Percentiles rank a stretch among this genome's conserved stretches.
Evolutionary conservation across 2,113 vertebrate genomes (phyloP).

Genomic region (Dunckerocampus dactyliophorus): DNA sequence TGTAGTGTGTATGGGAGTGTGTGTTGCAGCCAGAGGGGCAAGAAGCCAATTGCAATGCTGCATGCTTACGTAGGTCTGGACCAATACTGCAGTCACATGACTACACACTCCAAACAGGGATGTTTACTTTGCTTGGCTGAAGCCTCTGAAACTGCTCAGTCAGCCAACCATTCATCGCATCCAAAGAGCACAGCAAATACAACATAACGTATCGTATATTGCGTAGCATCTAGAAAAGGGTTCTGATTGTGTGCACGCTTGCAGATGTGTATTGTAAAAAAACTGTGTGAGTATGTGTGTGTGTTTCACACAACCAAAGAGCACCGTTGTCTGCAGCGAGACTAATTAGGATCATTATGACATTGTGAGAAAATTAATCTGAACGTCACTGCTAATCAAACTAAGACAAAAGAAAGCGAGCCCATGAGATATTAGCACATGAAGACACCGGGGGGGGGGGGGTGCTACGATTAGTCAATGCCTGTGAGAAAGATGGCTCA

Average conservation of each 20-base stretch:
- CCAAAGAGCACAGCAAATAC: conserved; percentile 31
- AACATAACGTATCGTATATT: conserved; percentile 20
- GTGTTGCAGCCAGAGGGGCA: conserved; percentile 38
- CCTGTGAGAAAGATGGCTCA: conserved; percentile 1
- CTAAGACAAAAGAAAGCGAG: conserved; percentile 2
- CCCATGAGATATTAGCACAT: conserved; percentile 13
- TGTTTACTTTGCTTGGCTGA: conserved; percentile 37
- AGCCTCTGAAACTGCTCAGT: conserved; percentile 45
- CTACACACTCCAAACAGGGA: conserved; percentile 33
- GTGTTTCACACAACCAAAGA: conserved; percentile 3
- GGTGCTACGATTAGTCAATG: conserved; percentile 11
- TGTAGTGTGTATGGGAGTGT: conserved; percentile 4
- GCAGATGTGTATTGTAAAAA: not conserved
- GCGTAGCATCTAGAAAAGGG: conserved; percentile 3
- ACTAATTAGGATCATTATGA: not conserved
- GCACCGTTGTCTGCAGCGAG: not conserved
- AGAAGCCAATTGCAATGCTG: conserved; percentile 50
- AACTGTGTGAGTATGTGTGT: not conserved
- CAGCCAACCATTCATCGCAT: conserved; percentile 30
- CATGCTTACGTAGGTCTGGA: conserved; percentile 43
- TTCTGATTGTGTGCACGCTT: conserved; percentile 1
- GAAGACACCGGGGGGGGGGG: not conserved
- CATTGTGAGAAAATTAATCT: not conserved
- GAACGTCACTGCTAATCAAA: conserved; percentile 11
- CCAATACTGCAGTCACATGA: conserved; percentile 51